Conservation (phyloP, 2,113 vertebrate genomes). For the Chiloscyllium plagiosum region DNA sequence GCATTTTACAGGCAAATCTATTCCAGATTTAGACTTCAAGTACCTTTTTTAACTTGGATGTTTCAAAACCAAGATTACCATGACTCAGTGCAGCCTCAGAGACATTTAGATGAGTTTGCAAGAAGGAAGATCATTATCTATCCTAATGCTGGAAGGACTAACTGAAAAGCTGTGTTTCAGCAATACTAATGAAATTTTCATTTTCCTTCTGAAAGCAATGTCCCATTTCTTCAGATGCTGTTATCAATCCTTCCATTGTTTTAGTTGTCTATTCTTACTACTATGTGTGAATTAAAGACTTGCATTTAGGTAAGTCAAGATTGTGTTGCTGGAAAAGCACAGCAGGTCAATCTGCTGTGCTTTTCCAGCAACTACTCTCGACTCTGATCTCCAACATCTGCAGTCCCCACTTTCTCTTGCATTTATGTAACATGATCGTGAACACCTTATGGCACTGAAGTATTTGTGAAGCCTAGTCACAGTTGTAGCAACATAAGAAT, state of each 20-base stretch:
- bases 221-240: neutral
- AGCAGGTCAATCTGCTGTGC: no score
- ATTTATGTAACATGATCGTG: neutral
- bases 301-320: neutral
- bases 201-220: neutral
- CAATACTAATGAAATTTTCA: neutral
- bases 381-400: no score
- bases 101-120: neutral
- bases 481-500: neutral
- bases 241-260: neutral
- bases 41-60: neutral
- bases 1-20: neutral
- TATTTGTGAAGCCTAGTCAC: neutral
- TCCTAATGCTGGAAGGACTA: neutral
- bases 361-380: no score
- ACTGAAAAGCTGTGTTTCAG: neutral
- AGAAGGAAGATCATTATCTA: neutral
- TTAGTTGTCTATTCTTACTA: neutral
- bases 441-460: neutral
- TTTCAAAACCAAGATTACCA: neutral
- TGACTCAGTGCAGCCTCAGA: neutral
- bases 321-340: no score
- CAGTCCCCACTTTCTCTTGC: no score
- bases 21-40: neutral
- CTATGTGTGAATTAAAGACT: neutral